Evolutionary conservation across 2,797 vertebrate species (phyloP).

Genomic region (Neostethus bicornis): DNA sequence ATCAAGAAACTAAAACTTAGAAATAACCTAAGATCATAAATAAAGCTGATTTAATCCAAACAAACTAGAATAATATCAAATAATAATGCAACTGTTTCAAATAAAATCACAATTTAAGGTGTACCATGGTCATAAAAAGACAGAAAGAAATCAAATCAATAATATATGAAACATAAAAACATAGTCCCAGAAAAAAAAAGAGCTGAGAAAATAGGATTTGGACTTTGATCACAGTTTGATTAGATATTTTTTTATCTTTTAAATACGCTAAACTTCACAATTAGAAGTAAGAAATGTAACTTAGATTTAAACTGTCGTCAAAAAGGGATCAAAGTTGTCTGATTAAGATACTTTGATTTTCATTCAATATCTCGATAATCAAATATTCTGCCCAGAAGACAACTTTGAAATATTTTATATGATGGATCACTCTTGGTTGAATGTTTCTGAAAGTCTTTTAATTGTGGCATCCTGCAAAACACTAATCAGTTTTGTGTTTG

Average conservation of each 20-base stretch:
- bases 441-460: neutral
- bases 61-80: neutral
- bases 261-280: no score
- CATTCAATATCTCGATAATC: no score
- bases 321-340: no score
- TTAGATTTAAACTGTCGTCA: no score
- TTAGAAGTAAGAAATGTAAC: no score
- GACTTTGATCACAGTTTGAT: no score
- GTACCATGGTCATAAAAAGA: neutral
- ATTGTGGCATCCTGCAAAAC: neutral
- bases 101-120: neutral
- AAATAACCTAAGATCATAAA: neutral
- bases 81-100: neutral
- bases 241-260: no score
- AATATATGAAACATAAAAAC: neutral
- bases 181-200: neutral
- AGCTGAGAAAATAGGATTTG: no score
- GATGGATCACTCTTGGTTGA: no score
- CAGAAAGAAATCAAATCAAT: neutral
- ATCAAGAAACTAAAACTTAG: neutral
- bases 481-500: neutral
- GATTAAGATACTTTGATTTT: no score
- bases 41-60: neutral
- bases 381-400: no score
- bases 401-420: no score